Evolutionary conservation across 2,888 invertebrate species (phyloP).

Genomic region (Amiota communis): DNA sequence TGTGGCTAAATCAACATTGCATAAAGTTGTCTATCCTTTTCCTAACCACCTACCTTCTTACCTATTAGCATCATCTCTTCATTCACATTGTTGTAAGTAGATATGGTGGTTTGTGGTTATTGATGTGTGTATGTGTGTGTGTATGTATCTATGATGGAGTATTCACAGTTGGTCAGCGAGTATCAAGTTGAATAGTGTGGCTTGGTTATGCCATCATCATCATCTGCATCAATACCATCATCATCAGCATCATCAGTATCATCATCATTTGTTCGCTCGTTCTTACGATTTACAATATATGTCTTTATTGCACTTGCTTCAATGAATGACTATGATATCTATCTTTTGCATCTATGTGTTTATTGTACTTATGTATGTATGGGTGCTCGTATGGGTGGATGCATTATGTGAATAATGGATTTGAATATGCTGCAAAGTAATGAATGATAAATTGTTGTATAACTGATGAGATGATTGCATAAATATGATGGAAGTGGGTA

Average conservation of each 20-base stretch:
- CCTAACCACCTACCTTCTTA: constrained; percentile 11
- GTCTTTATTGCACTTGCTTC: constrained; percentile 7
- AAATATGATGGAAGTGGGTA: constrained; percentile 26
- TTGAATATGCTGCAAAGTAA: constrained; percentile 5
- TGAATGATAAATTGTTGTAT: no score
- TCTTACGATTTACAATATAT: not conserved
- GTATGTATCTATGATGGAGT: not conserved
- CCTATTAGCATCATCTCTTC: not conserved
- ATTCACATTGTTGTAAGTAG: not conserved
- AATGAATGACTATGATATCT: constrained; percentile 7
- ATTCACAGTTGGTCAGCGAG: not conserved
- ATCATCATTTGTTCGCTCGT: constrained; percentile 17
- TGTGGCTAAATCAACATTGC: constrained; percentile 66
- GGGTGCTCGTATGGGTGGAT: not conserved
- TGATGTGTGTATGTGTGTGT: constrained; percentile 6
- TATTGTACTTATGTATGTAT: not conserved
- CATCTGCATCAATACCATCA: constrained; percentile 25
- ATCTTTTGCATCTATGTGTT: no score
- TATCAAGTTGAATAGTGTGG: constrained; percentile 5
- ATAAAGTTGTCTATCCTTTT: constrained; percentile 53
- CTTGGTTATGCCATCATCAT: not conserved
- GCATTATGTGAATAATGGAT: constrained; percentile 22
- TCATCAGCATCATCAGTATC: constrained; percentile 26
- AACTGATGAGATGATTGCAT: no score
- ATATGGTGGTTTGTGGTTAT: constrained; percentile 6